Evolutionary conservation across 1,140 invertebrate genomes (phyloP), one percentile per base, ranked within the genome.

Genomic region (Drosophila pandora): DNA sequence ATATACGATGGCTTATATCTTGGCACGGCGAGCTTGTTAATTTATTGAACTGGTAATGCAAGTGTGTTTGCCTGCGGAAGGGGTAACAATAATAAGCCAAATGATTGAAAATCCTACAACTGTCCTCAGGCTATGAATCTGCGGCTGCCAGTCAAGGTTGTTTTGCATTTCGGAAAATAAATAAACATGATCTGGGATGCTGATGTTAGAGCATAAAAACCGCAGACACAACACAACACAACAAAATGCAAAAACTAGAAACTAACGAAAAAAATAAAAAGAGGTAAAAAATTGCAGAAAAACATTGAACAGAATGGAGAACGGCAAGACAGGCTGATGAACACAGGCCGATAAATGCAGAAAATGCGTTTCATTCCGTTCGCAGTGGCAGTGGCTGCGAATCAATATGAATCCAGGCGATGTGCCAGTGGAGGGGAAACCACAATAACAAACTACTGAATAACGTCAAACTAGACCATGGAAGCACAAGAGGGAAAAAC

Each of bases 321-420:
- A 13, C 3, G 22, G 21, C 5, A 58, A 9, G 34, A 85, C 72
- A 76, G 43, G 49, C 64, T 45, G 56, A 74, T 61, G 53, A 71
- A 76, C 53, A 63, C 63, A 67, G 80, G 41, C 65, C 68, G 67
- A 71, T 62, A 80, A 80, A 84, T 83, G 71, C 76, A 61, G 53
- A 75, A 84, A 83, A 76, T 85, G 76, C 80, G 80, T 85, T 76
- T 47, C 53, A 70, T 50, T 34, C 55, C 25, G 55, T 25, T 25
- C 23, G 23, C 23, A 28, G 25, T 5, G 25, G 25, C 60, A 39
- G 56, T 49, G 39, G 47, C 64, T 73, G 77, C 82, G 74, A 85
- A 85, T 85, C 81, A 85, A 85, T 85, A 77, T 53, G 60, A 67
- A 84, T 56, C 54, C 68, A 58, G 60, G 21, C 59, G 53, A 62